Evolutionary conservation across 2,888 invertebrate species (phyloP).

Genomic region (Papilio gigon): DNA sequence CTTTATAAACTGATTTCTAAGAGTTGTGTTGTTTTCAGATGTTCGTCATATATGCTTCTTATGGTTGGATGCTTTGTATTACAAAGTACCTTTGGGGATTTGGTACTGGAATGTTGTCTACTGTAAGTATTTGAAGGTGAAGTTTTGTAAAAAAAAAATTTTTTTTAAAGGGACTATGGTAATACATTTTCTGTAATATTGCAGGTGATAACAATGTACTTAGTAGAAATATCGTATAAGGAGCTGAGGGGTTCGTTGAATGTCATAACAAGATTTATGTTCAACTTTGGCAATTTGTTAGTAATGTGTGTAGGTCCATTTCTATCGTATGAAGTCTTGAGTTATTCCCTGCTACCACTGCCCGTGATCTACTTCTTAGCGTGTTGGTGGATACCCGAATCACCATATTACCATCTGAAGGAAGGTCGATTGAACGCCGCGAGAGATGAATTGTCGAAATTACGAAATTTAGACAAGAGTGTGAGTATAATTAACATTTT

Average conservation of each 20-base stretch:
- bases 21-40: constrained; percentile 57
- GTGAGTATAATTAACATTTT: constrained; percentile 33
- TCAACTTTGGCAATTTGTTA: constrained; percentile 67
- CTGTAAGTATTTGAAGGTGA: constrained; percentile 56
- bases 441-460: constrained; percentile 60
- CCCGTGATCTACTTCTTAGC: constrained; percentile 73
- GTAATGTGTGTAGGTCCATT: constrained; percentile 69
- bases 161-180: neutral
- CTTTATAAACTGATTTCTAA: neutral
- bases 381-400: constrained; percentile 83
- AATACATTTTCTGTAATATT: constrained; percentile 42
- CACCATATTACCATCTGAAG: constrained; percentile 82
- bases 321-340: constrained; percentile 61
- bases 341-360: constrained; percentile 70
- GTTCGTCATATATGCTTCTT: constrained; percentile 63
- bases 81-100: constrained; percentile 76
- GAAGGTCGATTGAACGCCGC: constrained; percentile 73
- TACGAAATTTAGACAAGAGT: constrained; percentile 58
- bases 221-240: constrained; percentile 74
- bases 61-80: constrained; percentile 71
- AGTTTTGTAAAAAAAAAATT: neutral
- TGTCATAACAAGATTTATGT: constrained; percentile 60
- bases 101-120: constrained; percentile 72
- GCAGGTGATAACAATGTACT: constrained; percentile 69
- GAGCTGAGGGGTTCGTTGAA: constrained; percentile 68